Conservation (phyloP, 2,113 vertebrate species). For the Thalassarche chlororhynchos region DNA sequence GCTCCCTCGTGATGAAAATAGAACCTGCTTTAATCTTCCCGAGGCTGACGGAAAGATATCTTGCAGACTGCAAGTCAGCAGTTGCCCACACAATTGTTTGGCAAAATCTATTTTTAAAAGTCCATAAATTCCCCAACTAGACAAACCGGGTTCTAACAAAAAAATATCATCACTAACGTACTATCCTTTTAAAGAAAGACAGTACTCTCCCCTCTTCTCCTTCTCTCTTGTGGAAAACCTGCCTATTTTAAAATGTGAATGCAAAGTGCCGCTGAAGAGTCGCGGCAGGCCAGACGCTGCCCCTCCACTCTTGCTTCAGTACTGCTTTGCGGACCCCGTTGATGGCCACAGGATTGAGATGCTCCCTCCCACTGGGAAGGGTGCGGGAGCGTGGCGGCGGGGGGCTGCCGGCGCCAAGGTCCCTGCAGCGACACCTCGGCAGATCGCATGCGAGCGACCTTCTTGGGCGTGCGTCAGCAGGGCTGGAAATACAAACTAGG, state of each 20-base stretch:
- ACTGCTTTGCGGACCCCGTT: rapidly evolving
- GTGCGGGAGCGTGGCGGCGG: background rate
- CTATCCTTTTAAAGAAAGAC: constrained; percentile 10
- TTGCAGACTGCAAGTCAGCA: constrained; percentile 75
- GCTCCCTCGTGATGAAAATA: constrained; percentile 66
- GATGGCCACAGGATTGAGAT: rapidly evolving
- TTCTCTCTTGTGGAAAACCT: background rate
- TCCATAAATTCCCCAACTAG: constrained; percentile 63
- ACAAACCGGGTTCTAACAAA: constrained; percentile 31
- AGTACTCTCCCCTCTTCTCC: background rate
- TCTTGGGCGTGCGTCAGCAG: constrained; percentile 14
- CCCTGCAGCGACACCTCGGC: background rate
- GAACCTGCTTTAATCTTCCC: constrained; percentile 69
- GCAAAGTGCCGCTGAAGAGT: background rate
- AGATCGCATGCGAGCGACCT: constrained; percentile 14
- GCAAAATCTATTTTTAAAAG: constrained; percentile 78
- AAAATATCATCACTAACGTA: constrained; percentile 7
- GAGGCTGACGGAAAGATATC: constrained; percentile 64
- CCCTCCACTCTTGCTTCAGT: rapidly evolving
- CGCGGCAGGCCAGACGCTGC: background rate
- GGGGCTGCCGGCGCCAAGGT: background rate
- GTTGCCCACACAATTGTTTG: constrained; percentile 70
- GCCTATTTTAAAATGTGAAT: background rate
- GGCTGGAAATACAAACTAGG: constrained; percentile 47
- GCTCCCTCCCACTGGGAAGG: background rate